Evolutionary conservation across 2,797 vertebrate genomes (phyloP).

Genomic region (Syndactyla subalaris): DNA sequence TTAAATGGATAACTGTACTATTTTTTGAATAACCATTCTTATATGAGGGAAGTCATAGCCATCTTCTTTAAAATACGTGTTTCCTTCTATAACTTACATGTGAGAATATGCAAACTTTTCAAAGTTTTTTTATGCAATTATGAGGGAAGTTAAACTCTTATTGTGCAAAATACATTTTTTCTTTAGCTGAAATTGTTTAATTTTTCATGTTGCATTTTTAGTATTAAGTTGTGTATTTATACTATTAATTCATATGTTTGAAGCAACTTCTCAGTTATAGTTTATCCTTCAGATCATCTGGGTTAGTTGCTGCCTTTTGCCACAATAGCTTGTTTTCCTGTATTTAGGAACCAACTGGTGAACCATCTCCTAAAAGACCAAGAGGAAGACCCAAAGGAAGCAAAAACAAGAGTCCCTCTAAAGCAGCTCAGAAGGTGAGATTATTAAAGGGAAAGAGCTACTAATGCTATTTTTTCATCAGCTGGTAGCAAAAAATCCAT

Average conservation of each 20-base stretch:
- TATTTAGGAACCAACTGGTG: conserved; percentile 90
- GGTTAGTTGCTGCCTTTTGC: conserved; percentile 54
- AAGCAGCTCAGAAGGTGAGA: conserved; percentile 95
- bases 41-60: background rate
- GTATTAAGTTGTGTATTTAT: background rate
- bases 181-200: background rate
- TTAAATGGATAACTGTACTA: background rate
- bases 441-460: conserved; percentile 29
- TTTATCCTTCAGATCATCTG: conserved; percentile 27
- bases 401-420: conserved; percentile 97
- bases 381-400: conserved; percentile 96
- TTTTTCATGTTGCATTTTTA: conserved; percentile 30
- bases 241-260: conserved; percentile 8
- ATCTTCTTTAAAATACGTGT: background rate
- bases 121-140: background rate
- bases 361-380: conserved; percentile 95
- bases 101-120: background rate
- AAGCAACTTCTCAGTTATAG: background rate
- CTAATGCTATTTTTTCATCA: conserved; percentile 12
- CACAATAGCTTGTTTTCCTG: conserved; percentile 75
- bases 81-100: background rate
- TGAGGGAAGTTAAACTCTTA: conserved; percentile 1
- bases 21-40: conserved; percentile 1
- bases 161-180: background rate
- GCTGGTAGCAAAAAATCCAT: background rate